Evolutionary conservation across 2,113 vertebrate genomes (phyloP).

Genomic region (Cinclus cinclus): DNA sequence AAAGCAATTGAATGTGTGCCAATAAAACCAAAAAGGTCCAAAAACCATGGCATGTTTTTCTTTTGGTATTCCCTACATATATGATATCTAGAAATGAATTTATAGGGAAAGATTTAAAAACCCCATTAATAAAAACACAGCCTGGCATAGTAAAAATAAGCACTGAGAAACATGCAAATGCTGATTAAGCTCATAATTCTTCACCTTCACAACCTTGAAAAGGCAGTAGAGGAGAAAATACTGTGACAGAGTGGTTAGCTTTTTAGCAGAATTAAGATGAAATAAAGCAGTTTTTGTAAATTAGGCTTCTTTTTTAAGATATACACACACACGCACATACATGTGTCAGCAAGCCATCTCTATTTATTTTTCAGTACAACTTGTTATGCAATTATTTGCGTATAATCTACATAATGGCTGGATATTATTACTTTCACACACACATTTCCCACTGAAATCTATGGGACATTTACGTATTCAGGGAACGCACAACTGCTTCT

Average conservation of each 20-base stretch:
- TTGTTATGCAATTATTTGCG: constrained; percentile 61
- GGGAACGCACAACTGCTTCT: neutral
- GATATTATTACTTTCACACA: constrained; percentile 25
- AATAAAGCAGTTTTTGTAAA: constrained; percentile 14
- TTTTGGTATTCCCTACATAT: neutral
- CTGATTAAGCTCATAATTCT: constrained; percentile 31
- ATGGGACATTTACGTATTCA: neutral
- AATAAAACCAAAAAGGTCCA: neutral
- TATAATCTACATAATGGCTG: constrained; percentile 26
- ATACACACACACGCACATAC: neutral
- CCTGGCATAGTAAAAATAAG: neutral
- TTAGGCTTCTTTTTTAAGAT: neutral
- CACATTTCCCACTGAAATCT: constrained; percentile 18
- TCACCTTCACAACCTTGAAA: constrained; percentile 26
- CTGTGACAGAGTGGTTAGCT: neutral
- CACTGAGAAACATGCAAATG: constrained; percentile 1
- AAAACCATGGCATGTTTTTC: neutral
- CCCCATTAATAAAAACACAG: neutral
- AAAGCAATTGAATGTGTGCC: neutral
- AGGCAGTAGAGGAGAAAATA: constrained; percentile 14
- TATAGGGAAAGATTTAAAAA: neutral
- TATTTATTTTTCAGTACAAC: constrained; percentile 59
- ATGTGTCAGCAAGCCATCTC: constrained; percentile 8
- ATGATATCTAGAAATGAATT: neutral
- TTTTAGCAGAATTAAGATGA: constrained; percentile 53